Percentiles rank a stretch among this genome's conserved stretches.
Evolutionary conservation across 1,140 invertebrate species (phyloP).

Genomic region (Drosophila lacertosa): DNA sequence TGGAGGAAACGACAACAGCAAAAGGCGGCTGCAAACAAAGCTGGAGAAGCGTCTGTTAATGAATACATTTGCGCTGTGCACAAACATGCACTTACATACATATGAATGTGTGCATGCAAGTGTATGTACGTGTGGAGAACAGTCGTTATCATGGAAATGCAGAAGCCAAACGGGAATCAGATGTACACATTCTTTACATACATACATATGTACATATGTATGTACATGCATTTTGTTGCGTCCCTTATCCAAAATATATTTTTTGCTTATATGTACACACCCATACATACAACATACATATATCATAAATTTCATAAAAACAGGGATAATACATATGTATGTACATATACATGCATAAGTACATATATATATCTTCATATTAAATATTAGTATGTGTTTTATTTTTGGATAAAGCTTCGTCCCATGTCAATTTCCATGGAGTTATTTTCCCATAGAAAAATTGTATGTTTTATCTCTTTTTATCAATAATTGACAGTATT

Average conservation of each 20-base stretch:
- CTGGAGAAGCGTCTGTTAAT: constrained; percentile 5
- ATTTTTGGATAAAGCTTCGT: no score
- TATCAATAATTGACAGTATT: no score
- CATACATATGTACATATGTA: neutral
- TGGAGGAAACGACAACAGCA: neutral
- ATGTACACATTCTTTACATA: neutral
- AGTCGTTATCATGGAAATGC: constrained; percentile 2
- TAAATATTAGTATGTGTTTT: no score
- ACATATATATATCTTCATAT: constrained; percentile 1
- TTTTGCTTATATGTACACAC: no score
- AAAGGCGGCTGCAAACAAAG: neutral
- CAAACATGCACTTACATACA: neutral
- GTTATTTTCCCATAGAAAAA: no score
- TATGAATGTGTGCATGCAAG: no score
- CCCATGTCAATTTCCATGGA: no score
- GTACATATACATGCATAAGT: neutral
- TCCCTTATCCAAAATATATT: no score
- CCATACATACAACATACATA: no score
- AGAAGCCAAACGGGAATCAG: neutral
- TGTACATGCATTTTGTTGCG: constrained; percentile 15
- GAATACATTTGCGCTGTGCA: neutral
- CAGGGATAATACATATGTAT: constrained; percentile 23
- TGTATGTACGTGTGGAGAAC: neutral
- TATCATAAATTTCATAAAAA: no score
- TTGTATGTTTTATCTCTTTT: no score